Evolutionary conservation across 2,113 vertebrate genomes (phyloP).

Genomic region (Arizona elegans): DNA sequence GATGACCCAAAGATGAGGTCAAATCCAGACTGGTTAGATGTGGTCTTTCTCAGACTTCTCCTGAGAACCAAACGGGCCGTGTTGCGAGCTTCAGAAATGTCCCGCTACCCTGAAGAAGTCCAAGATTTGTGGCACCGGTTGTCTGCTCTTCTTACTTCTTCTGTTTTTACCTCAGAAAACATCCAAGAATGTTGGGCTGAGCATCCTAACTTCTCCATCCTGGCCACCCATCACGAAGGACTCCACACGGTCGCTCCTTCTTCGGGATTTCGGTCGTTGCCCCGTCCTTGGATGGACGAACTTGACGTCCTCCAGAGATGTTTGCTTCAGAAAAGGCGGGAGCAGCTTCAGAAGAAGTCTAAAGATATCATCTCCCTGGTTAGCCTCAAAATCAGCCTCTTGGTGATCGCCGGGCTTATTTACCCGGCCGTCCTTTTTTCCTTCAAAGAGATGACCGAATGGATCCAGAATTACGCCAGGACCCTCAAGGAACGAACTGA

Average conservation of each 20-base stretch:
- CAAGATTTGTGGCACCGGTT: constrained; percentile 53
- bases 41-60: constrained; percentile 71
- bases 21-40: constrained; percentile 71
- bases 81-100: constrained; percentile 45
- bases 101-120: constrained; percentile 22
- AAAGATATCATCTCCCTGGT: constrained; percentile 67
- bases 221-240: constrained; percentile 47
- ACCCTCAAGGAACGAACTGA: constrained; percentile 77
- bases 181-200: constrained; percentile 72
- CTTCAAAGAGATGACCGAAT: constrained; percentile 84
- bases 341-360: constrained; percentile 66
- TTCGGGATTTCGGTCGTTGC: constrained; percentile 18
- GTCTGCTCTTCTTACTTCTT: constrained; percentile 60
- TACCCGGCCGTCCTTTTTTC: constrained; percentile 82
- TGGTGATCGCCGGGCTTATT: constrained; percentile 76
- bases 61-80: constrained; percentile 68
- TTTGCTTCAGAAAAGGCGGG: constrained; percentile 59
- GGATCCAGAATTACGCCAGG: constrained; percentile 80
- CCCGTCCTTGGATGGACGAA: constrained; percentile 1
- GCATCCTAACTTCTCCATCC: constrained; percentile 59
- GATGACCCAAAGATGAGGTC: constrained; percentile 61
- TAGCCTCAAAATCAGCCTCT: constrained; percentile 76
- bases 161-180: constrained; percentile 68
- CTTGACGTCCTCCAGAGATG: constrained; percentile 60
- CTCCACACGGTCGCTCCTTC: not conserved